phyloP scores from a whole-genome alignment of 1,140 invertebrate species.

The Atopsyche davidsoni region DNA sequence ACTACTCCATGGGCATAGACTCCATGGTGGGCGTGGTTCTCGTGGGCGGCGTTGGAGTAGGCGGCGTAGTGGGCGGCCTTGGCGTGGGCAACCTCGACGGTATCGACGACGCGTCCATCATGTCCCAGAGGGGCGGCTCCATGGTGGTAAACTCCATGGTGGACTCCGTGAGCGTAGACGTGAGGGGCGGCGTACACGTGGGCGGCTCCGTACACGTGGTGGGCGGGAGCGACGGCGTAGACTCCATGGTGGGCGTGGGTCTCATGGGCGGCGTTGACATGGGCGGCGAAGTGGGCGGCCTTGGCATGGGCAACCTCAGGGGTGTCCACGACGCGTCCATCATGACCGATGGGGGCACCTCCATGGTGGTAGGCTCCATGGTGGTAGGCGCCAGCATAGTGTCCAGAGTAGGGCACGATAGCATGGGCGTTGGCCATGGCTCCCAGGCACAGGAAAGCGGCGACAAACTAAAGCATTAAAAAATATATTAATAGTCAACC shows the following conservation, averaged over 20 bases:
- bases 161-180: not conserved
- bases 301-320: slow-evolving; percentile 26
- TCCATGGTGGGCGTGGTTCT: not conserved
- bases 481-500: too few species aligned
- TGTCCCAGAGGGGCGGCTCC: slow-evolving; percentile 28
- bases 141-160: not conserved
- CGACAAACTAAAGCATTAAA: too few species aligned
- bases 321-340: slow-evolving; percentile 22
- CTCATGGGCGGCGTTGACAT: slow-evolving; percentile 7
- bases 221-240: slow-evolving; percentile 26
- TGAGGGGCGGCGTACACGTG: not conserved
- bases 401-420: not conserved
- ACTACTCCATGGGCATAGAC: not conserved
- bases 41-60: slow-evolving; percentile 10
- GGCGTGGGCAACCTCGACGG: slow-evolving; percentile 44
- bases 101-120: slow-evolving; percentile 40
- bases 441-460: too few species aligned
- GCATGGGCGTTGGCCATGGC: slow-evolving; percentile 2
- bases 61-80: slow-evolving; percentile 42
- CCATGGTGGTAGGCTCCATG: slow-evolving; percentile 4
- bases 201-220: slow-evolving; percentile 24
- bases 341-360: slow-evolving; percentile 8
- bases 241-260: slow-evolving; percentile 6
- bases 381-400: slow-evolving; percentile 2
- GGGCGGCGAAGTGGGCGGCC: slow-evolving; percentile 18